Percentiles rank a stretch among this genome's conserved stretches.
Evolutionary conservation across 2,888 invertebrate species (phyloP).

Genomic region (Quadriops clusia): DNA sequence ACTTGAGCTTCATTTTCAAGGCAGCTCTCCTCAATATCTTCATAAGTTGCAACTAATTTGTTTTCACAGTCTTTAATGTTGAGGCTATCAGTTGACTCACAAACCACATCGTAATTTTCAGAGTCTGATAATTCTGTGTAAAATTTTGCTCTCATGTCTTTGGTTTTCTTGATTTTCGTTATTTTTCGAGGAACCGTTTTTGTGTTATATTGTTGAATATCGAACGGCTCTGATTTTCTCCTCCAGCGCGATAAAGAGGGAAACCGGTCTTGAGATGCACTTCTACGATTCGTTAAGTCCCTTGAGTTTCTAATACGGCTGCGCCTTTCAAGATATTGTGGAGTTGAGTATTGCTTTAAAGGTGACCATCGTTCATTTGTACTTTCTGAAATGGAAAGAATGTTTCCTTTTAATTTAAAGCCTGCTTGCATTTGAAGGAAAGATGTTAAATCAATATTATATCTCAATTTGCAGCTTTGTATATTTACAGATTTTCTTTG

Average conservation of each 20-base stretch:
- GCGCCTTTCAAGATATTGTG: conserved; percentile 80
- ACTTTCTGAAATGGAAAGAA: conserved; percentile 24
- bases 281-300: conserved; percentile 33
- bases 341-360: conserved; percentile 68
- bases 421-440: too few relatives aligned
- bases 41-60: conserved; percentile 26
- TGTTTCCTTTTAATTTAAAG: too few relatives aligned
- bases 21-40: conserved; percentile 35
- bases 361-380: conserved; percentile 18
- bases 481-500: too few relatives aligned
- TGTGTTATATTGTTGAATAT: conserved; percentile 43
- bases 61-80: conserved; percentile 20
- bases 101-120: conserved; percentile 35
- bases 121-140: conserved; percentile 56
- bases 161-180: conserved; percentile 56
- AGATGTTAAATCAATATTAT: too few relatives aligned
- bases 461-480: too few relatives aligned
- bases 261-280: conserved; percentile 40
- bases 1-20: conserved; percentile 34
- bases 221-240: conserved; percentile 61
- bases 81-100: conserved; percentile 52
- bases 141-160: conserved; percentile 48
- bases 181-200: conserved; percentile 62
- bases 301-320: conserved; percentile 52
- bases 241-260: conserved; percentile 54